Conservation (phyloP, 2,888 invertebrate species). For the Chloromyia formosa region DNA sequence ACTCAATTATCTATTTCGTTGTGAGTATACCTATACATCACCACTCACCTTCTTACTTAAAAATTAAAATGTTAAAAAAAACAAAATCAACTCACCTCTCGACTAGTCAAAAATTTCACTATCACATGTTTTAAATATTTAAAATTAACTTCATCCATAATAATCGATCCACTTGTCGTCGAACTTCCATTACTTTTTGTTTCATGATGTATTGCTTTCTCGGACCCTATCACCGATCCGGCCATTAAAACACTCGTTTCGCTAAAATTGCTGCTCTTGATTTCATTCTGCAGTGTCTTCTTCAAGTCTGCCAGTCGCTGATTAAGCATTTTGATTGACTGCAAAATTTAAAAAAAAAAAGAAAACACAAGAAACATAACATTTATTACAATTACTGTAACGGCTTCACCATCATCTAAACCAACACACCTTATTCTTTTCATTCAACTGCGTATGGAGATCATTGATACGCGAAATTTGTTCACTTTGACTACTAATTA, state of each 20-base stretch:
- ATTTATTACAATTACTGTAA: not conserved
- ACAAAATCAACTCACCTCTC: slow-evolving; percentile 68
- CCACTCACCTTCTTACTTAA: too few relatives aligned
- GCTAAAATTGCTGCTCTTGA: slow-evolving; percentile 62
- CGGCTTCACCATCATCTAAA: too few relatives aligned
- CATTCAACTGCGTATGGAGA: slow-evolving; percentile 68
- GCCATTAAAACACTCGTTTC: slow-evolving; percentile 35
- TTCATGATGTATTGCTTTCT: slow-evolving; percentile 38
- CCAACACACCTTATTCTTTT: slow-evolving; percentile 71
- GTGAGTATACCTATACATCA: too few relatives aligned
- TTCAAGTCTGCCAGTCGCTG: slow-evolving; percentile 89
- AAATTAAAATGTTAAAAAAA: too few relatives aligned
- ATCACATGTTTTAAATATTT: slow-evolving; percentile 92
- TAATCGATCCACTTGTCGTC: slow-evolving; percentile 54
- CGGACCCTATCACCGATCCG: slow-evolving; percentile 30
- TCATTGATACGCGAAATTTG: slow-evolving; percentile 56
- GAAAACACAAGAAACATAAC: slow-evolving; percentile 23
- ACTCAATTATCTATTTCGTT: too few relatives aligned
- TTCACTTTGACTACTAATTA: slow-evolving; percentile 54
- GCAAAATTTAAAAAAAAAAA: slow-evolving; percentile 55
- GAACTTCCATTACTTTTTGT: slow-evolving; percentile 38
- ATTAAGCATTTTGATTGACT: slow-evolving; percentile 89
- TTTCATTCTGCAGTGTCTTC: slow-evolving; percentile 88
- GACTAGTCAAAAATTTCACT: slow-evolving; percentile 88
- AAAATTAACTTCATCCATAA: slow-evolving; percentile 77